These are phyloP conservation scores for Junonia oenone DNA, from an alignment of 2,888 invertebrate species.

Conservation along the genomic window DNA sequence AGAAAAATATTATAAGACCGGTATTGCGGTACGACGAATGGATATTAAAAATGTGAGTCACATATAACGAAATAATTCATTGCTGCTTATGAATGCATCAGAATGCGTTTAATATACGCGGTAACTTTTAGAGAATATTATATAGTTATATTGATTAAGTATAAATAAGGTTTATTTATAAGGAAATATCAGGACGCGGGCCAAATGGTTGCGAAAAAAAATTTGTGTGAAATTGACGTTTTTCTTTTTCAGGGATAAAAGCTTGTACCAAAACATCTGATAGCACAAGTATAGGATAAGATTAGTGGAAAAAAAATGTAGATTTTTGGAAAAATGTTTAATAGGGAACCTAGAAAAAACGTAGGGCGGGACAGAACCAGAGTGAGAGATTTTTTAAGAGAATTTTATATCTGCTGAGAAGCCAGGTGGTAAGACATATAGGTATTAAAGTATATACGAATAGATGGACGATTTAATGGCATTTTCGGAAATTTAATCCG, in stretches of 20 bases:
- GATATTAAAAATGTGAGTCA: conserved; percentile 69
- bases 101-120: conserved; percentile 47
- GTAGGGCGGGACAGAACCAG: conserved; percentile 50
- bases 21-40: conserved; percentile 23
- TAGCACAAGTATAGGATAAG: conserved; percentile 64
- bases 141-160: conserved; percentile 47
- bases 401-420: conserved; percentile 57
- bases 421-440: conserved; percentile 38
- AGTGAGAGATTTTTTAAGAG: conserved; percentile 60
- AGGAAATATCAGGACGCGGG: conserved; percentile 68
- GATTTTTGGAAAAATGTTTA: conserved; percentile 78
- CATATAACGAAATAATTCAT: conserved; percentile 51
- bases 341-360: conserved; percentile 50
- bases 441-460: conserved; percentile 33
- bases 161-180: conserved; percentile 41
- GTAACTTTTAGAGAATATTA: conserved; percentile 63
- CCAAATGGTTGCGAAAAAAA: conserved; percentile 60
- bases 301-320: conserved; percentile 63
- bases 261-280: conserved; percentile 33
- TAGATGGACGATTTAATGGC: conserved; percentile 24
- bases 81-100: conserved; percentile 64
- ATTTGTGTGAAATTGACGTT: conserved; percentile 33
- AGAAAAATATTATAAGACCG: not conserved
- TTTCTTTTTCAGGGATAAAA: conserved; percentile 28
- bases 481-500: no score